Percentiles rank a stretch among this genome's conserved stretches.
These are phyloP conservation scores for Vireo griseus DNA, from an alignment of 2,797 vertebrate genomes.

Conservation along the genomic window DNA sequence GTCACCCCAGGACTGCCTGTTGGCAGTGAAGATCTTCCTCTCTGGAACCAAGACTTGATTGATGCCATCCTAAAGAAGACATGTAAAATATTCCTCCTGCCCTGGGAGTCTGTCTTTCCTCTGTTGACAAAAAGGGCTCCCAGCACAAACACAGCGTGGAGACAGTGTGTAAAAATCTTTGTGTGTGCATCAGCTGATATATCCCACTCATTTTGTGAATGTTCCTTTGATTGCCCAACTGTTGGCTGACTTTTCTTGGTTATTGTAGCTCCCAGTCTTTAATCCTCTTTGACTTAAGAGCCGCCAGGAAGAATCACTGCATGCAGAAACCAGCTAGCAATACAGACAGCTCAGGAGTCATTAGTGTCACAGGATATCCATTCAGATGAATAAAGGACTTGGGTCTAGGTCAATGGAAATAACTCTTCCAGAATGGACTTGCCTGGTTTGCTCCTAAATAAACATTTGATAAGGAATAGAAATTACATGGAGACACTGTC, in stretches of 20 bases:
- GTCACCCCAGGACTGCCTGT: not conserved
- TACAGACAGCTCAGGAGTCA: not conserved
- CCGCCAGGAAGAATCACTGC: not conserved
- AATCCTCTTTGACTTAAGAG: not conserved
- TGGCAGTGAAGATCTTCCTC: not conserved
- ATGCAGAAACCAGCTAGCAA: not conserved
- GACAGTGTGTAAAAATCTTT: not conserved
- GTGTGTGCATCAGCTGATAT: not conserved
- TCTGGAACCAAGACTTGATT: not conserved
- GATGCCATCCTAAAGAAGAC: not conserved
- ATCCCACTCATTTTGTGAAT: not conserved
- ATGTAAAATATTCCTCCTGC: not conserved
- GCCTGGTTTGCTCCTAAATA: not conserved
- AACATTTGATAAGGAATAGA: not conserved
- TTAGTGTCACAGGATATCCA: not conserved
- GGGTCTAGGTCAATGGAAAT: not conserved
- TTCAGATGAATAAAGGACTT: not conserved
- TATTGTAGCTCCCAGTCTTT: not conserved
- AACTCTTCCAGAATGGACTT: not conserved
- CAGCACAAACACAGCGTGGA: not conserved
- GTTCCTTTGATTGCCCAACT: not conserved
- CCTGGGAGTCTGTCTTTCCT: not conserved
- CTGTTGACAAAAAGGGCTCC: not conserved
- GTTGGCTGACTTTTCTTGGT: not conserved
- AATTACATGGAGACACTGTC: not conserved